Evolutionary conservation across 2,113 vertebrate species (phyloP).

Genomic region (Macrotis lagotis): DNA sequence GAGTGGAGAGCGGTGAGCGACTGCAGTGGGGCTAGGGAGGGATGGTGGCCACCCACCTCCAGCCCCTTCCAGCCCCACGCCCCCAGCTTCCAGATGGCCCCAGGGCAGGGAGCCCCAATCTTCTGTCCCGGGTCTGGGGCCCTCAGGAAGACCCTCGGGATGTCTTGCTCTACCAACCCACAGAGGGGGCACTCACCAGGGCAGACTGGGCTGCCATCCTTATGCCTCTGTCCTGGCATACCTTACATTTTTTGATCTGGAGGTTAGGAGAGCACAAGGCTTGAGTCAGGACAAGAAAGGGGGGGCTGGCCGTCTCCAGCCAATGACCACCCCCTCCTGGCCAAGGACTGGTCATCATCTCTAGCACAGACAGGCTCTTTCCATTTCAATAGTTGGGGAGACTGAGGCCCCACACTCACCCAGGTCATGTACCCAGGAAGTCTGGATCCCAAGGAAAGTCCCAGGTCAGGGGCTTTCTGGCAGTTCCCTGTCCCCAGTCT

Average conservation of each 20-base stretch:
- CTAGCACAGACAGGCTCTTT: no score
- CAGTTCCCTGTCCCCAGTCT: neutral
- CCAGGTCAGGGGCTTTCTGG: no score
- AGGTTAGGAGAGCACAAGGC: neutral
- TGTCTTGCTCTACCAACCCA: neutral
- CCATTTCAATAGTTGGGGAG: no score
- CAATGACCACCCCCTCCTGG: no score
- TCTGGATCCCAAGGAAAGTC: no score
- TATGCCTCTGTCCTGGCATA: neutral
- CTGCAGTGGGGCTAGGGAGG: neutral
- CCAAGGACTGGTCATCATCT: no score
- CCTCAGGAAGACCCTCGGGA: neutral
- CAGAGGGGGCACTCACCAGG: neutral
- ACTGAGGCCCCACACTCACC: no score
- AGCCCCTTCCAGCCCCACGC: neutral
- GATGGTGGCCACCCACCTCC: neutral
- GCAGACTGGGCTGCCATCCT: neutral
- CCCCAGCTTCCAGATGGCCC: neutral
- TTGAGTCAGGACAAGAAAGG: neutral
- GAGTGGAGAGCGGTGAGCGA: neutral
- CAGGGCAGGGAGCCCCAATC: neutral
- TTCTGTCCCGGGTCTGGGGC: neutral
- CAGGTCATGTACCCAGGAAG: no score
- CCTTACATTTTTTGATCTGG: neutral
- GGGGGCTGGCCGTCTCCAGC: neutral